Evolutionary conservation across 2,797 vertebrate genomes (phyloP), one percentile per base, ranked within the genome.

Genomic region (Lophius americanus): DNA sequence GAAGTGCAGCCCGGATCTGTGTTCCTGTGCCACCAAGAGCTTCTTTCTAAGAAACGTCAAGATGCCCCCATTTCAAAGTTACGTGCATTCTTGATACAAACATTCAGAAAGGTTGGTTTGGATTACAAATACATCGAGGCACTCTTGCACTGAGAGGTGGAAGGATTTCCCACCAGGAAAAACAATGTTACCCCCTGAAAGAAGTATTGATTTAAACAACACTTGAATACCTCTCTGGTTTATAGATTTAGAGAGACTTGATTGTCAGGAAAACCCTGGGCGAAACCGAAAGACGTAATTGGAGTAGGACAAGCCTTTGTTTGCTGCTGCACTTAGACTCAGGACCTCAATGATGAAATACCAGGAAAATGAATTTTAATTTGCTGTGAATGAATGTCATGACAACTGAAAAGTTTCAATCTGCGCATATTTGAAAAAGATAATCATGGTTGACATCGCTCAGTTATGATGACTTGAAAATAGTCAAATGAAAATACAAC

Each of bases 1-100:
- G 63, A 81, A 81, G 70, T 70, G 36, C 48, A 38, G 41, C 60
- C 72, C 11, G 23, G 74, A 71, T 72, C 53, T 51, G 49, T 33
- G 48, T 7, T 58, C 36, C 13, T 60, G 6, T 51, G 12, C 12
- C 4, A 41, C 2, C 56, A 47, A 70, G 63, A 62, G 54, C 48
- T 3, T 43, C 46, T 41, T 65, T 51, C 63, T 55, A 5, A 33
- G 10, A 68, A 62, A 76, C 11, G 9, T 78, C 70, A 75, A 61
- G 33, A 65, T 44, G 41, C 55, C 58, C 51, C 56, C 71, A 80
- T 64, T 64, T 64, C 32, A 68, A 6, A 53, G 58, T 42, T 60
- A 32, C 23, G 58, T 60, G 50, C 48, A 32, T 3, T 33, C 9
- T 33, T 47, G 50, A 54, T 51, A 48, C 36, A 44, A 57, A 66